Conservation (phyloP, 2,113 vertebrate species). For the Dicerorhinus sumatrensis region DNA sequence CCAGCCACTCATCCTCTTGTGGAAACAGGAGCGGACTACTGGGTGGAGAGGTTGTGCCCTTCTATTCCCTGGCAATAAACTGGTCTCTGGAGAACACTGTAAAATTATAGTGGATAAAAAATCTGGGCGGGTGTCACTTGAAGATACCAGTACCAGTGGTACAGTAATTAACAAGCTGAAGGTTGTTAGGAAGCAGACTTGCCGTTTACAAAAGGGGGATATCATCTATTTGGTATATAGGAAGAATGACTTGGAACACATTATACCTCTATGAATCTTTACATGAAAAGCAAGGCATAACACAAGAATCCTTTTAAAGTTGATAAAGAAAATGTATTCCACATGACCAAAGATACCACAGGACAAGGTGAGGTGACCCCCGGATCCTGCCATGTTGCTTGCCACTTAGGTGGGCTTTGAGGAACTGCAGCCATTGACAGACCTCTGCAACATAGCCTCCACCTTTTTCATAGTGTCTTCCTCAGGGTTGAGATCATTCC, state of each 20-base stretch:
- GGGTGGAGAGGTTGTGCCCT: conserved; percentile 92
- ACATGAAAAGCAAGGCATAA: background rate
- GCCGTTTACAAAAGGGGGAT: conserved; percentile 91
- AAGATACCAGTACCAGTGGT: conserved; percentile 94
- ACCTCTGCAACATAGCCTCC: background rate
- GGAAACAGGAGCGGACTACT: conserved; percentile 91
- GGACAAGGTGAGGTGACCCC: background rate
- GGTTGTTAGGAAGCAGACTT: conserved; percentile 92
- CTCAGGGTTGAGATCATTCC: conserved; percentile 28
- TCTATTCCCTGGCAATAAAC: conserved; percentile 93
- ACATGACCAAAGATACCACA: background rate
- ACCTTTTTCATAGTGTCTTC: background rate
- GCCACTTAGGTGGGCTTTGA: background rate
- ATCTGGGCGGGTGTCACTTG: conserved; percentile 92
- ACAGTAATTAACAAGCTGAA: conserved; percentile 95
- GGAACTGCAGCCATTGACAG: background rate
- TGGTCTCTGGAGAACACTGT: conserved; percentile 95
- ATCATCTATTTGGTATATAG: conserved; percentile 95
- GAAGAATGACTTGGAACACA: conserved; percentile 94
- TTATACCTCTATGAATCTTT: background rate
- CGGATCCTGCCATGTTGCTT: background rate
- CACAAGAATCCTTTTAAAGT: background rate
- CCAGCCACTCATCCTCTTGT: conserved; percentile 88
- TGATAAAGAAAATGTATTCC: conserved; percentile 3
- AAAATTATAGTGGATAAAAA: conserved; percentile 93